phyloP scores from a whole-genome alignment of 2,797 vertebrate genomes.

The Ceryle rudis region DNA sequence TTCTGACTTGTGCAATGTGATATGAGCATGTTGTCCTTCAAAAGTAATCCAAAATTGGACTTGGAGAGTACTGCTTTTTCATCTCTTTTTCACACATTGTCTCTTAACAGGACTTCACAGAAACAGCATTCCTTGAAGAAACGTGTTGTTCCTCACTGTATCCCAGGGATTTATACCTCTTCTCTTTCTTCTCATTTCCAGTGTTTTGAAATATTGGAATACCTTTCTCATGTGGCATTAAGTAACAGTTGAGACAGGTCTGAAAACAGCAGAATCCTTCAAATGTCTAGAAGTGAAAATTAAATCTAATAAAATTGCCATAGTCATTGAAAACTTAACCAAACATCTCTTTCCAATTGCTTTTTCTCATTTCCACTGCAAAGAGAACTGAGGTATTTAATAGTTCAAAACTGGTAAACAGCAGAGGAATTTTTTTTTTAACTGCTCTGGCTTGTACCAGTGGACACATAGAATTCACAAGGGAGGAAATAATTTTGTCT shows the following conservation, averaged over 20 bases:
- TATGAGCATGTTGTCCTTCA: neutral
- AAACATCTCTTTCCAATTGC: neutral
- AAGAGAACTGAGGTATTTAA: neutral
- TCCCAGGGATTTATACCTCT: neutral
- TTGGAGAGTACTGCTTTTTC: neutral
- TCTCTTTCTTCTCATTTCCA: neutral
- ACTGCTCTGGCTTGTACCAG: neutral
- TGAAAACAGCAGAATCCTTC: neutral
- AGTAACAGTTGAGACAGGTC: neutral
- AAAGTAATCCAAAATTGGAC: slow-evolving; percentile 7
- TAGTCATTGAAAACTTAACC: neutral
- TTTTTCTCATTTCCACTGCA: neutral
- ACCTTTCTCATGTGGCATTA: neutral
- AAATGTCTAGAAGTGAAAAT: neutral
- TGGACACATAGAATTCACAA: neutral
- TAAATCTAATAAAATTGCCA: neutral
- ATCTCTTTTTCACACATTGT: neutral
- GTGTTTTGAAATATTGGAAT: neutral
- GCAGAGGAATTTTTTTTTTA: neutral
- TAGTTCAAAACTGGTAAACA: neutral
- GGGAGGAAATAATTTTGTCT: neutral
- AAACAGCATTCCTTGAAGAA: slow-evolving; percentile 1
- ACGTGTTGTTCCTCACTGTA: neutral
- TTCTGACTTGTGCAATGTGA: neutral
- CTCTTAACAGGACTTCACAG: neutral